Evolutionary conservation across 37 sponge, comb jelly and placozoan species (phyloP).

Genomic region (Mnemiopsis leidyi): DNA sequence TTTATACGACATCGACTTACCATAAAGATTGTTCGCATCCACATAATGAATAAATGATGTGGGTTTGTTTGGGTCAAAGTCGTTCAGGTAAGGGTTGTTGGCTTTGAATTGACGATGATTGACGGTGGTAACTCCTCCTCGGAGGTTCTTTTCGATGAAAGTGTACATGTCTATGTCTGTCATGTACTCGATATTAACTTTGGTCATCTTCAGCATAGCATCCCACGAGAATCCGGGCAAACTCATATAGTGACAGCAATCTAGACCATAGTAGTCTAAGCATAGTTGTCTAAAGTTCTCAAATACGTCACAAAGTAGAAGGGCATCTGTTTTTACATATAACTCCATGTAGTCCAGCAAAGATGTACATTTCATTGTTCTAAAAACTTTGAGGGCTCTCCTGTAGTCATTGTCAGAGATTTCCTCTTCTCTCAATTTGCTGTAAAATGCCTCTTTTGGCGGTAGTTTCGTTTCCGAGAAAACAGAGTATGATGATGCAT

Average conservation of each 20-base stretch:
- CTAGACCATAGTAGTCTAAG: too few relatives aligned
- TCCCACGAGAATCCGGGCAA: slow-evolving; percentile 1
- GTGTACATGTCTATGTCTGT: not conserved
- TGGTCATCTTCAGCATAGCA: not conserved
- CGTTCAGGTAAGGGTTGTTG: not conserved
- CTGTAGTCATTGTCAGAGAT: not conserved
- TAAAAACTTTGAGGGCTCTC: not conserved
- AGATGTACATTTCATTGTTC: not conserved
- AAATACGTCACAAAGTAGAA: too few relatives aligned
- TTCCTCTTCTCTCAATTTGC: not conserved
- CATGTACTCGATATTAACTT: not conserved
- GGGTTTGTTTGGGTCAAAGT: not conserved
- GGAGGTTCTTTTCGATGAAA: not conserved
- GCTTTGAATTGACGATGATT: slow-evolving; percentile 7
- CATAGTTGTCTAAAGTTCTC: slow-evolving; percentile 4
- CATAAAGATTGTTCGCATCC: slow-evolving; percentile 22
- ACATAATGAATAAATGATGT: slow-evolving; percentile 17
- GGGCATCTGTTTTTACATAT: not conserved
- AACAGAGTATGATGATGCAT: not conserved
- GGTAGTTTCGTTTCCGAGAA: not conserved
- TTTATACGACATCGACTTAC: not conserved
- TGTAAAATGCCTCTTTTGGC: slow-evolving; percentile 27
- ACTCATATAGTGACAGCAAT: not conserved
- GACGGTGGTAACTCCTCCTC: slow-evolving; percentile 5
- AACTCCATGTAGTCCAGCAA: slow-evolving; percentile 18